Conservation (phyloP, 2,113 vertebrate genomes). For the Maccullochella peelii region DNA sequence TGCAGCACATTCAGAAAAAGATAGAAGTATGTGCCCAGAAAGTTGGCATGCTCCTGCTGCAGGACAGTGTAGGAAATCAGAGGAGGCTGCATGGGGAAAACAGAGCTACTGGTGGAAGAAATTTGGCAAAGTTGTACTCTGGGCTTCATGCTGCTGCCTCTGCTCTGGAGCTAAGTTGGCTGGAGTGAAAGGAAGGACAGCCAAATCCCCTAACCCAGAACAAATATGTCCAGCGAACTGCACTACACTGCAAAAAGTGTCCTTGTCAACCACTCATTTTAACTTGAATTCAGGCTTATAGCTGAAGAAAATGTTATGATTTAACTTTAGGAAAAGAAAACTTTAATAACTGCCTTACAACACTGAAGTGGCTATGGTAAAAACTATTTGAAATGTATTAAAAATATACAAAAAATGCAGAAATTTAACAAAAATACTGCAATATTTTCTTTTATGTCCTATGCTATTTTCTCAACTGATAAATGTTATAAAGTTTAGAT, state of each 20-base stretch:
- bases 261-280: background rate
- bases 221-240: conserved; percentile 60
- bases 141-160: conserved; percentile 69
- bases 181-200: conserved; percentile 57
- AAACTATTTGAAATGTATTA: background rate
- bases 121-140: conserved; percentile 66
- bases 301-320: background rate
- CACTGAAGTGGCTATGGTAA: background rate
- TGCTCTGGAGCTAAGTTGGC: conserved; percentile 70
- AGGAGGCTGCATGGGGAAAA: conserved; percentile 51
- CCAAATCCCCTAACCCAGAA: conserved; percentile 72
- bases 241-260: conserved; percentile 43
- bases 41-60: conserved; percentile 38
- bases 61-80: conserved; percentile 49
- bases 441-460: background rate
- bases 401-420: background rate
- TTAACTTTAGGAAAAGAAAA: background rate
- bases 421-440: background rate
- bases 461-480: background rate
- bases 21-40: conserved; percentile 23
- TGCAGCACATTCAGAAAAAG: conserved; percentile 17
- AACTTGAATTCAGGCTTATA: background rate
- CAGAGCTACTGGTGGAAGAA: conserved; percentile 51
- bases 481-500: background rate
- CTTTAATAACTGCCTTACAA: background rate